These are phyloP conservation scores for Hedychridium roseum DNA, from an alignment of 2,888 invertebrate genomes.

Conservation along the genomic window DNA sequence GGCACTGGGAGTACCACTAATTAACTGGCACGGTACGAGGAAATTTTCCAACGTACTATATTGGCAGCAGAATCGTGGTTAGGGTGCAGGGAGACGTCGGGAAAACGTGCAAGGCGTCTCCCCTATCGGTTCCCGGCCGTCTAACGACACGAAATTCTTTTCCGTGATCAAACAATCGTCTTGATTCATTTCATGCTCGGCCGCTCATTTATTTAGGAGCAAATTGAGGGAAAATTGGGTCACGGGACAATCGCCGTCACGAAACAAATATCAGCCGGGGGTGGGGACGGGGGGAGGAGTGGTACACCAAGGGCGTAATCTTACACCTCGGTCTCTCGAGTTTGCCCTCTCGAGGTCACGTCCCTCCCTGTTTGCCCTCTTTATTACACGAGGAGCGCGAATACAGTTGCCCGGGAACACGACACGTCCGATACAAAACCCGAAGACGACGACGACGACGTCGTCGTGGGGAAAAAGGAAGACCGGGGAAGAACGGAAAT, in stretches of 20 bases:
- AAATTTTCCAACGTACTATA: too few relatives aligned
- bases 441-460: conserved; percentile 3
- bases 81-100: too few relatives aligned
- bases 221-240: conserved; percentile 59
- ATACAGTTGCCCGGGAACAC: conserved; percentile 40
- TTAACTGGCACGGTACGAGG: too few relatives aligned
- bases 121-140: too few relatives aligned
- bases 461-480: conserved; percentile 2
- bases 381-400: conserved; percentile 45
- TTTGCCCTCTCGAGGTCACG: conserved; percentile 41
- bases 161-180: conserved; percentile 53
- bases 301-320: conserved; percentile 56
- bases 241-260: conserved; percentile 48
- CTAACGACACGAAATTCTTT: conserved; percentile 50
- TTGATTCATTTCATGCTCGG: conserved; percentile 54
- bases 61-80: too few relatives aligned
- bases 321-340: conserved; percentile 49
- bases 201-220: conserved; percentile 54
- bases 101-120: too few relatives aligned
- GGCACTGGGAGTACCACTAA: too few relatives aligned
- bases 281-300: conserved; percentile 20
- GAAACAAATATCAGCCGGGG: conserved; percentile 49
- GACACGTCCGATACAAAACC: conserved; percentile 31
- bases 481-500: conserved; percentile 18
- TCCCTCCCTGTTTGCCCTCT: conserved; percentile 51